phyloP scores from a whole-genome alignment of 2,797 vertebrate species.

The Triplophysa yarkandensis region DNA sequence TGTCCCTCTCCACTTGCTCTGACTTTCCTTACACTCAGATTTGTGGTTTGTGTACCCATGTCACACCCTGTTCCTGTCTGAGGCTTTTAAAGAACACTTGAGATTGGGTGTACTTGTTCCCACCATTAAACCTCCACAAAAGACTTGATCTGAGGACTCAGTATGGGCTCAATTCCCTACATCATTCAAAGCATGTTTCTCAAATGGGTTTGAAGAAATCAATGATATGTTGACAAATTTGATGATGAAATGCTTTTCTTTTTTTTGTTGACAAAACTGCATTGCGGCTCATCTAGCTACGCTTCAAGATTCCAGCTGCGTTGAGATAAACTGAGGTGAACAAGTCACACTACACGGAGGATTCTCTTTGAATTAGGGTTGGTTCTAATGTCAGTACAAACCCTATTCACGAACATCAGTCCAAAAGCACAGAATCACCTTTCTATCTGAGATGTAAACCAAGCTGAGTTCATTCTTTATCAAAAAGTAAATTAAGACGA shows the following conservation, averaged over 20 bases:
- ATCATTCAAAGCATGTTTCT: slow-evolving; percentile 51
- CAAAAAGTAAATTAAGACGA: slow-evolving; percentile 12
- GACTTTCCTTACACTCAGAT: slow-evolving; percentile 67
- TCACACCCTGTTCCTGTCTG: slow-evolving; percentile 41
- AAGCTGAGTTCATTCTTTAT: slow-evolving; percentile 7
- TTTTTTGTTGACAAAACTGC: slow-evolving; percentile 18
- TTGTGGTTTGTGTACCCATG: slow-evolving; percentile 60
- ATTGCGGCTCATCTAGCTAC: slow-evolving; percentile 29
- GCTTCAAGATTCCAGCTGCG: neutral
- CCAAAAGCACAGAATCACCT: slow-evolving; percentile 27
- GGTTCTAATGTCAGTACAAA: slow-evolving; percentile 10
- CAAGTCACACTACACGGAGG: slow-evolving; percentile 40
- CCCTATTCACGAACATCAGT: neutral
- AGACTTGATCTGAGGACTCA: slow-evolving; percentile 42
- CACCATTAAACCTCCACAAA: slow-evolving; percentile 31
- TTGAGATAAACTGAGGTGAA: slow-evolving; percentile 36
- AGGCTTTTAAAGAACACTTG: slow-evolving; percentile 52
- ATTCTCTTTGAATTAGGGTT: neutral
- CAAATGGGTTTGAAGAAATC: slow-evolving; percentile 16
- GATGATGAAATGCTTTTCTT: slow-evolving; percentile 17
- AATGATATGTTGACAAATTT: slow-evolving; percentile 33
- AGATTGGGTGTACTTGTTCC: slow-evolving; percentile 16
- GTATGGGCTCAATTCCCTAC: slow-evolving; percentile 37
- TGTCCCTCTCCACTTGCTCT: slow-evolving; percentile 57
- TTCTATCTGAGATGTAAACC: slow-evolving; percentile 24